phyloP scores from a whole-genome alignment of 53 echinoderm and acorn worm genomes.

The Holothuria leucospilota region DNA sequence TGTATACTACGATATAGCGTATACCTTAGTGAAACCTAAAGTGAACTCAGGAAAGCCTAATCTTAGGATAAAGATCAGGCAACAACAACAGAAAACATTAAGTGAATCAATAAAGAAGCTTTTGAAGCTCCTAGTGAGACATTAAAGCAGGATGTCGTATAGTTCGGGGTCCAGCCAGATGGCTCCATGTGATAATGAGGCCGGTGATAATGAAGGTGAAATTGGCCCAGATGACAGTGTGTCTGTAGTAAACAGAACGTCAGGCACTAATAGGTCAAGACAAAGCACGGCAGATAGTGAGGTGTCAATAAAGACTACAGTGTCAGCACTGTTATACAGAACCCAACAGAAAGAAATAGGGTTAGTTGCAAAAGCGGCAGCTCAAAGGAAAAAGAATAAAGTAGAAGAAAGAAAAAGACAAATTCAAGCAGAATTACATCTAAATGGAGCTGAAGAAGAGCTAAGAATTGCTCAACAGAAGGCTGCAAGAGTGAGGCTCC shows the following conservation, averaged over 20 bases:
- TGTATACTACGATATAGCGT: too few relatives aligned
- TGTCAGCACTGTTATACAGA: conserved; percentile 10
- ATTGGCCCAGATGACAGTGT: conserved; percentile 31
- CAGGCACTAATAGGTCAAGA: not conserved
- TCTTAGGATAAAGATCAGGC: too few relatives aligned
- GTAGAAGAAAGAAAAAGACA: conserved; percentile 49
- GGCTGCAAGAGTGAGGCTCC: conserved; percentile 15
- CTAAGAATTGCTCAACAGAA: conserved; percentile 54
- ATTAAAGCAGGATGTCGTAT: too few relatives aligned
- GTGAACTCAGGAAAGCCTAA: too few relatives aligned
- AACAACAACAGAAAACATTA: too few relatives aligned
- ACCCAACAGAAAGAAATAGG: conserved; percentile 47
- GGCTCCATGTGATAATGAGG: not conserved
- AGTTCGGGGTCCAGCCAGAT: too few relatives aligned
- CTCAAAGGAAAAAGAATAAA: conserved; percentile 43
- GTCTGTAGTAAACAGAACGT: not conserved
- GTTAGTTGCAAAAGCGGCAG: conserved; percentile 40
- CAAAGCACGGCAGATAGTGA: conserved; percentile 9
- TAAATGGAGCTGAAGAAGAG: conserved; percentile 60
- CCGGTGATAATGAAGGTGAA: not conserved
- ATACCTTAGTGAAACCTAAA: too few relatives aligned
- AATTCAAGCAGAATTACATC: conserved; percentile 19
- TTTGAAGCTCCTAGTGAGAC: too few relatives aligned
- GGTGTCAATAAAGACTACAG: conserved; percentile 2
- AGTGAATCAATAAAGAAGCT: too few relatives aligned